Percentiles rank a stretch among this genome's conserved stretches.
Conservation (phyloP, 1,140 invertebrate species). For the Oppia nitens region DNA sequence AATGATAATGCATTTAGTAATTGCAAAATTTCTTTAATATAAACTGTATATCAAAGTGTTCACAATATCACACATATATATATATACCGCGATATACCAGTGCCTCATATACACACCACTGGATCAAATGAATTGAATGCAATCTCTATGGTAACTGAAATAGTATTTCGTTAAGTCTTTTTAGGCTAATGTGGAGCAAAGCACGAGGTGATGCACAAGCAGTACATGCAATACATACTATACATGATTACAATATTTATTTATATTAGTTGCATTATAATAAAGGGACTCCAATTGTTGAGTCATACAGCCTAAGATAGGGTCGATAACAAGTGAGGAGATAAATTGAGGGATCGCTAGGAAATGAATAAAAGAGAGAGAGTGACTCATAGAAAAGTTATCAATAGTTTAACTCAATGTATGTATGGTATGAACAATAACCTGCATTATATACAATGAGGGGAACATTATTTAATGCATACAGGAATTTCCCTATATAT, state of each 20-base stretch:
- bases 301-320: neutral
- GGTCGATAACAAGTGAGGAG: neutral
- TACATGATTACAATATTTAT: neutral
- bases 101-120: neutral
- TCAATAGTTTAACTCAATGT: too few species aligned
- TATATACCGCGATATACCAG: too few species aligned
- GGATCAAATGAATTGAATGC: neutral
- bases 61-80: neutral
- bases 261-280: too few species aligned
- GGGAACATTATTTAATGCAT: too few species aligned
- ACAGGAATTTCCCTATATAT: too few species aligned
- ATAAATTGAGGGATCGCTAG: neutral
- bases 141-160: neutral
- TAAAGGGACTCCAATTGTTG: neutral
- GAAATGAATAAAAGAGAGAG: neutral
- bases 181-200: neutral
- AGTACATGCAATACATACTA: neutral
- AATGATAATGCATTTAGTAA: too few species aligned
- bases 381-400: neutral
- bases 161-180: neutral
- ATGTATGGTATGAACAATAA: too few species aligned
- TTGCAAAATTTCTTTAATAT: too few species aligned
- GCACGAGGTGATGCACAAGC: neutral
- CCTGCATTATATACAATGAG: neutral
- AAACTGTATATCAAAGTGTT: too few species aligned